Conservation (phyloP, 2,113 vertebrate species). For the Parus major region DNA sequence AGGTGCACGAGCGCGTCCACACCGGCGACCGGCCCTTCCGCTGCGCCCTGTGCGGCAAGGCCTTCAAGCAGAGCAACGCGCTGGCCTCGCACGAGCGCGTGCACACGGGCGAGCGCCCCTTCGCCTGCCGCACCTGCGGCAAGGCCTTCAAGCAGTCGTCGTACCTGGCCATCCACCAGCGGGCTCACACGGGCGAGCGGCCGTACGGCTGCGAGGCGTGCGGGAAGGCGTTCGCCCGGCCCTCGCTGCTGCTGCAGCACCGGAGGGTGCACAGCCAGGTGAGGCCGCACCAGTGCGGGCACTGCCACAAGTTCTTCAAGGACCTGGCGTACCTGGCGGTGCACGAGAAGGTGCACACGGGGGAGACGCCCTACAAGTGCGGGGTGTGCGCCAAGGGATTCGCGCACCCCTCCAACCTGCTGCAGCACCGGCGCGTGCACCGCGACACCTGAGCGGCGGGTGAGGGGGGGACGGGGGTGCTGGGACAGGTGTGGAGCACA, state of each 20-base stretch:
- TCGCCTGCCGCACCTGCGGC: conserved; percentile 41
- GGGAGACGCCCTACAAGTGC: conserved; percentile 51
- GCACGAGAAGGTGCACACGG: conserved; percentile 61
- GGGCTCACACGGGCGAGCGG: neutral
- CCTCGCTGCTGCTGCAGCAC: conserved; percentile 58
- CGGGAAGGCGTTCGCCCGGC: conserved; percentile 38
- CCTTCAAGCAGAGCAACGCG: conserved; percentile 62
- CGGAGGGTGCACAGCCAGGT: conserved; percentile 21
- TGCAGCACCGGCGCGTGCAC: too few relatives aligned
- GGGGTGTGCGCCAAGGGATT: conserved; percentile 36
- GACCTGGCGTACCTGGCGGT: conserved; percentile 49
- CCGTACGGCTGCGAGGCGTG: conserved; percentile 5
- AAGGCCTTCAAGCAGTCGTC: conserved; percentile 66
- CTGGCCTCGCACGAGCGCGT: conserved; percentile 46
- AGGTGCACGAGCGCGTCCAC: conserved; percentile 61
- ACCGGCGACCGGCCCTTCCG: neutral
- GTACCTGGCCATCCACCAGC: conserved; percentile 55
- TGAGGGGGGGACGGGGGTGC: too few relatives aligned
- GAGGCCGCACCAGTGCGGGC: conserved; percentile 31
- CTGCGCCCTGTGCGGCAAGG: conserved; percentile 50
- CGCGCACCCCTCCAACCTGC: conserved; percentile 27
- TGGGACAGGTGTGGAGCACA: neutral
- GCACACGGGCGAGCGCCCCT: conserved; percentile 33
- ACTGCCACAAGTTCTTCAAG: conserved; percentile 66
- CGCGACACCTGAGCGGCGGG: too few relatives aligned